Evolutionary conservation across 2,797 vertebrate species (phyloP).

Genomic region (Paguma larvata): DNA sequence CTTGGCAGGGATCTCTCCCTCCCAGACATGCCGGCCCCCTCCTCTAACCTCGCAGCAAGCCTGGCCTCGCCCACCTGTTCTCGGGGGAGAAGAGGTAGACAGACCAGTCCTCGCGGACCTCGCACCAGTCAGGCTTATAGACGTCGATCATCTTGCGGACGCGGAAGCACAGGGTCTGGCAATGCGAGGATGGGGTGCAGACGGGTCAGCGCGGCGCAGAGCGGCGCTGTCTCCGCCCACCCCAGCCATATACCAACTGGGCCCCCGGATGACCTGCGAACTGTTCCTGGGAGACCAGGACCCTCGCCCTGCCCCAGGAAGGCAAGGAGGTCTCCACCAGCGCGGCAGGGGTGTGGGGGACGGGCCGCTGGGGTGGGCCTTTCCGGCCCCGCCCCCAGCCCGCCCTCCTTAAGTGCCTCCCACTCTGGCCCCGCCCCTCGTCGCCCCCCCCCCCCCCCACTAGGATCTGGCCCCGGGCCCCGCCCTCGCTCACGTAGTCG

Average conservation of each 20-base stretch:
- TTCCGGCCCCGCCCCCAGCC: too few relatives aligned
- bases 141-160: slow-evolving; percentile 98
- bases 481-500: slow-evolving; percentile 93
- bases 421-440: background rate
- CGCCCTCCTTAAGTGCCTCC: background rate
- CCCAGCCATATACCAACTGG: background rate
- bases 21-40: background rate
- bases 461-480: background rate
- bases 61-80: slow-evolving; percentile 93
- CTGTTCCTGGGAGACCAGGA: background rate
- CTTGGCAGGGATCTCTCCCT: background rate
- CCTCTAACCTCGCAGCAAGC: background rate
- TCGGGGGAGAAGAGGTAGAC: slow-evolving; percentile 98
- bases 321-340: too few relatives aligned
- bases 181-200: accelerated
- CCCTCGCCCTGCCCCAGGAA: background rate
- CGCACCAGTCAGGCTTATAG: slow-evolving; percentile 98
- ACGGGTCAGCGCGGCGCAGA: background rate
- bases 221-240: background rate
- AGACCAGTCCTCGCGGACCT: slow-evolving; percentile 96
- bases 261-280: background rate
- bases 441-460: accelerated
- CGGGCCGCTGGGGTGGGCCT: background rate
- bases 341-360: background rate
- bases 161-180: slow-evolving; percentile 96